These are phyloP conservation scores for Machaerirhynchus nigripectus DNA, from an alignment of 2,113 vertebrate genomes.

Conservation along the genomic window DNA sequence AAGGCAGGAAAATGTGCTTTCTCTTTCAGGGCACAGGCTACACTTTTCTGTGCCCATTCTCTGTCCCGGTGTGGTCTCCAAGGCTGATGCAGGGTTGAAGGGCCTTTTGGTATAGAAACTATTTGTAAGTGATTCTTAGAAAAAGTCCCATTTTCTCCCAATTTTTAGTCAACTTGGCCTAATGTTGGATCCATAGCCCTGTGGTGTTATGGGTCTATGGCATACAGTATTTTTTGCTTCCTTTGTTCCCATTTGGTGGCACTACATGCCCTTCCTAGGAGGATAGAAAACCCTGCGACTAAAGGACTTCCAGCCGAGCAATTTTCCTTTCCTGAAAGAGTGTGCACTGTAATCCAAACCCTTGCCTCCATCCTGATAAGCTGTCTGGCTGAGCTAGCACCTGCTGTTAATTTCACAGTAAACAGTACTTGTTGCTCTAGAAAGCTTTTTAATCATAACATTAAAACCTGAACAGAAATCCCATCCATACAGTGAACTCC, in stretches of 20 bases:
- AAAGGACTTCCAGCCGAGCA: background rate
- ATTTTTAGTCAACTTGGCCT: background rate
- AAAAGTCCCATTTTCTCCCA: background rate
- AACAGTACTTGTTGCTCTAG: slow-evolving; percentile 57
- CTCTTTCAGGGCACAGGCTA: background rate
- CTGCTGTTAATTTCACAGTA: slow-evolving; percentile 64
- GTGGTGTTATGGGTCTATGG: rapidly evolving
- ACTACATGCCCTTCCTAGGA: background rate
- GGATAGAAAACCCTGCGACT: background rate
- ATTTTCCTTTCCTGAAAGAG: background rate
- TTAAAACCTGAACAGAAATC: slow-evolving; percentile 62
- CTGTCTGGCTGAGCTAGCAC: slow-evolving; percentile 27
- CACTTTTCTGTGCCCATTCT: background rate
- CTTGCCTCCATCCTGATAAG: background rate
- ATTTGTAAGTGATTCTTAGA: background rate
- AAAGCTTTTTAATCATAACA: slow-evolving; percentile 73
- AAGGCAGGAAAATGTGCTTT: background rate
- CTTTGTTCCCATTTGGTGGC: background rate
- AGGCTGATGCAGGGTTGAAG: background rate
- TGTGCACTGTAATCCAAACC: background rate
- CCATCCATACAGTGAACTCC: slow-evolving; percentile 66
- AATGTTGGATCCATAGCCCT: background rate
- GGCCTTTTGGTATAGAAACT: background rate
- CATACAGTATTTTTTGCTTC: background rate
- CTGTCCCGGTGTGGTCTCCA: background rate